A percentile compares a stretch with the other conserved stretches of the same genome.
Conservation (phyloP, 2,113 vertebrate species). For the Polypterus senegalus region DNA sequence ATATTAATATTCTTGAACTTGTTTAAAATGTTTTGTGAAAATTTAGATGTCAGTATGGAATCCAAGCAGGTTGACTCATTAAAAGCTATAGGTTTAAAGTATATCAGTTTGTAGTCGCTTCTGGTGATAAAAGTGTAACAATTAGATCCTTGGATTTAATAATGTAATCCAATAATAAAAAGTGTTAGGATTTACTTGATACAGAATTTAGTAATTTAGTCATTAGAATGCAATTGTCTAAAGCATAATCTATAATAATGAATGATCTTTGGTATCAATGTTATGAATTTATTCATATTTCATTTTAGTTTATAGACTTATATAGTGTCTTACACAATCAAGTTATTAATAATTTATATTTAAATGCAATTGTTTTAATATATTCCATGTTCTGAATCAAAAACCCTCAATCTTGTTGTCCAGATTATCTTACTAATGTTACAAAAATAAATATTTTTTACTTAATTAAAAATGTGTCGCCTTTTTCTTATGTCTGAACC, state of each 20-base stretch:
- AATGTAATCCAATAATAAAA: slow-evolving; percentile 33
- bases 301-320: slow-evolving; percentile 32
- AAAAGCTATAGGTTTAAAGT: slow-evolving; percentile 42
- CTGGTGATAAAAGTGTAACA: slow-evolving; percentile 45
- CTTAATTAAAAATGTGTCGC: slow-evolving; percentile 18
- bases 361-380: slow-evolving; percentile 33
- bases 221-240: slow-evolving; percentile 58
- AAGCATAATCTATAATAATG: slow-evolving; percentile 41
- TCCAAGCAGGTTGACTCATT: slow-evolving; percentile 40
- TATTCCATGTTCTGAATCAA: slow-evolving; percentile 35
- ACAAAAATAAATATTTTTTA: slow-evolving; percentile 58
- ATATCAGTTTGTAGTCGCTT: slow-evolving; percentile 57
- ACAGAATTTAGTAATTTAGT: slow-evolving; percentile 55
- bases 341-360: slow-evolving; percentile 22
- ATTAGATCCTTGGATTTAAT: slow-evolving; percentile 44
- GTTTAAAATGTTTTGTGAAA: slow-evolving; percentile 34
- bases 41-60: slow-evolving; percentile 36
- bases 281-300: slow-evolving; percentile 34
- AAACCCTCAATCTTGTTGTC: slow-evolving; percentile 39
- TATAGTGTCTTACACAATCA: slow-evolving; percentile 39
- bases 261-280: slow-evolving; percentile 43
- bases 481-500: no score
- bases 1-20: slow-evolving; percentile 48
- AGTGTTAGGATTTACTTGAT: slow-evolving; percentile 49
- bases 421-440: slow-evolving; percentile 39